phyloP scores from a whole-genome alignment of 1,140 invertebrate genomes.

The Maniola jurtina region DNA sequence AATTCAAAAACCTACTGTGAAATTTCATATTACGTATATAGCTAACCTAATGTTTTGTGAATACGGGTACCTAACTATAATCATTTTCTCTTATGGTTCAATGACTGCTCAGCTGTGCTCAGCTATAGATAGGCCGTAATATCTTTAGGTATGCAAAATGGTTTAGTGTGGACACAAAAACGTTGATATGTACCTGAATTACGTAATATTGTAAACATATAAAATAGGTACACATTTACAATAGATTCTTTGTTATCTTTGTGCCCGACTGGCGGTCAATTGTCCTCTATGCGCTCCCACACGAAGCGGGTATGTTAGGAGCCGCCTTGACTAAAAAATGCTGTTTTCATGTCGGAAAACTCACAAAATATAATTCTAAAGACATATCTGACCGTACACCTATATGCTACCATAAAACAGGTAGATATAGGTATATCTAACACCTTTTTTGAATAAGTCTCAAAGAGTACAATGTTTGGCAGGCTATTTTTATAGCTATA shows the following conservation, averaged over 20 bases:
- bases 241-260: constrained; percentile 38
- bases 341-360: no score
- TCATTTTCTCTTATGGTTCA: not conserved
- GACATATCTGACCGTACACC: no score
- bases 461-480: no score
- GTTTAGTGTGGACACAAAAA: not conserved
- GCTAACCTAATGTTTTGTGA: no score
- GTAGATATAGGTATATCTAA: no score
- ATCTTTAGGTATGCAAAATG: not conserved
- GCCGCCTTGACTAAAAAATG: constrained; percentile 31
- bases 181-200: not conserved
- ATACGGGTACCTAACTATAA: no score
- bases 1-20: no score
- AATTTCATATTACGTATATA: no score
- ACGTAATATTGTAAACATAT: constrained; percentile 1
- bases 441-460: no score
- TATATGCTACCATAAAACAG: no score
- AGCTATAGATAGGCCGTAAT: not conserved
- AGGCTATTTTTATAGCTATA: no score
- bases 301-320: constrained; percentile 40
- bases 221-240: constrained; percentile 17
- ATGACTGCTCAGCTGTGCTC: not conserved
- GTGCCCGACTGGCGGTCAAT: constrained; percentile 49
- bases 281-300: constrained; percentile 51
- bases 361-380: no score